These are phyloP conservation scores for Nanorana parkeri DNA, from an alignment of 2,113 vertebrate genomes.

Conservation along the genomic window DNA sequence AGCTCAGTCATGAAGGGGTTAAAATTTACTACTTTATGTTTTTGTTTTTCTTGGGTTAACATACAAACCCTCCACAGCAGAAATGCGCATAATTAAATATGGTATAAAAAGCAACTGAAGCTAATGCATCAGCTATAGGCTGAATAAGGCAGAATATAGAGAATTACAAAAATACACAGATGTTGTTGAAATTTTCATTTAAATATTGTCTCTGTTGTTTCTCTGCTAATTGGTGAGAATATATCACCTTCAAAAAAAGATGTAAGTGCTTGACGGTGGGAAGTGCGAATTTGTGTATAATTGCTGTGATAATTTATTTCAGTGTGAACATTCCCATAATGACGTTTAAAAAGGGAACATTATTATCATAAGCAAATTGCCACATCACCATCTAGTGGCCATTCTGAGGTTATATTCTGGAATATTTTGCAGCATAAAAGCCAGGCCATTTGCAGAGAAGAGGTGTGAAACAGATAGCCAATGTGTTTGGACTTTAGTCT, in stretches of 20 bases:
- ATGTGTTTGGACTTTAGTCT: too few species aligned
- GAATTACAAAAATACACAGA: not conserved
- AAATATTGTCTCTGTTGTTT: conserved; percentile 35
- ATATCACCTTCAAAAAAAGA: conserved; percentile 46
- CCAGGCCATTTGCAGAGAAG: too few species aligned
- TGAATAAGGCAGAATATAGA: not conserved
- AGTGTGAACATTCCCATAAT: not conserved
- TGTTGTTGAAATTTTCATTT: conserved; percentile 11
- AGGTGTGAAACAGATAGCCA: too few species aligned
- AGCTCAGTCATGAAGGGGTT: too few species aligned
- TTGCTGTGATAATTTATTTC: conserved; percentile 32
- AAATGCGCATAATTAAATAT: too few species aligned
- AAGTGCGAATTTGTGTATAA: conserved; percentile 41
- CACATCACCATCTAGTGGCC: conserved; percentile 45
- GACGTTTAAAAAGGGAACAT: not conserved
- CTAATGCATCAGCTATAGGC: not conserved
- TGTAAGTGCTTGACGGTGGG: conserved; percentile 46
- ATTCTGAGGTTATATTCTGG: not conserved
- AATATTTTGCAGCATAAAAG: not conserved
- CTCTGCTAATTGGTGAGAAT: conserved; percentile 32
- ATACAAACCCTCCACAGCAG: too few species aligned
- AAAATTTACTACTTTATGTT: too few species aligned
- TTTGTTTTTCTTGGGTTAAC: too few species aligned
- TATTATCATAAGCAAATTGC: not conserved
- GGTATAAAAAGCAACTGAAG: too few species aligned